phyloP scores from a whole-genome alignment of 2,113 vertebrate species.

The Apteryx owenii region DNA sequence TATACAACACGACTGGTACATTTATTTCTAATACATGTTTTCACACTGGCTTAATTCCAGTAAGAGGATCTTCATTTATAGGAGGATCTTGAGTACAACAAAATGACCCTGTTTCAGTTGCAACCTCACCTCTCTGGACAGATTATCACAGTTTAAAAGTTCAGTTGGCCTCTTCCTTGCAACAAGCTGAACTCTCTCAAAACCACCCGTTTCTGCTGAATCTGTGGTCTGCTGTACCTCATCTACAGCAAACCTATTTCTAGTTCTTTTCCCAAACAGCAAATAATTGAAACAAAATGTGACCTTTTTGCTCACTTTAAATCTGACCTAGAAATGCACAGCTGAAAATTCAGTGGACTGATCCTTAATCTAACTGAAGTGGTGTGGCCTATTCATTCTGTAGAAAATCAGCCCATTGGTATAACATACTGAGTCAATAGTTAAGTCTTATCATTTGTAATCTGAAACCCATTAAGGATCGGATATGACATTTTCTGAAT shows the following conservation, averaged over 20 bases:
- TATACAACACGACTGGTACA: not conserved
- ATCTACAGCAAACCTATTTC: not conserved
- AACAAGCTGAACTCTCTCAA: not conserved
- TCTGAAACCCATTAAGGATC: not conserved
- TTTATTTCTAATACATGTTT: not conserved
- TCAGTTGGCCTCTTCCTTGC: not conserved
- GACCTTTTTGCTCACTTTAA: not conserved
- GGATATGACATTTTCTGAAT: not conserved
- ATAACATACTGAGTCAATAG: not conserved
- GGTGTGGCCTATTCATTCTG: not conserved
- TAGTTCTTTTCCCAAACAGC: not conserved
- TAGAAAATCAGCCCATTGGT: not conserved
- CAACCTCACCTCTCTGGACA: not conserved
- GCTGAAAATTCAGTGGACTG: not conserved
- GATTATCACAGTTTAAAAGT: constrained; percentile 1
- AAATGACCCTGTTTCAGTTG: not conserved
- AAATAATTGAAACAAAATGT: not conserved
- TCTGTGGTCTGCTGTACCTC: not conserved
- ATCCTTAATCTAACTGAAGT: not conserved
- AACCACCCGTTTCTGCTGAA: not conserved
- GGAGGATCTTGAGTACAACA: not conserved
- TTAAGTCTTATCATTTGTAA: not conserved
- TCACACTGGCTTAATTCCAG: not conserved
- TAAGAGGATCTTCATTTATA: not conserved
- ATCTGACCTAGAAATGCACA: not conserved